These are phyloP conservation scores for Tringa solitaria DNA, from an alignment of 2,113 vertebrate species.

Conservation along the genomic window DNA sequence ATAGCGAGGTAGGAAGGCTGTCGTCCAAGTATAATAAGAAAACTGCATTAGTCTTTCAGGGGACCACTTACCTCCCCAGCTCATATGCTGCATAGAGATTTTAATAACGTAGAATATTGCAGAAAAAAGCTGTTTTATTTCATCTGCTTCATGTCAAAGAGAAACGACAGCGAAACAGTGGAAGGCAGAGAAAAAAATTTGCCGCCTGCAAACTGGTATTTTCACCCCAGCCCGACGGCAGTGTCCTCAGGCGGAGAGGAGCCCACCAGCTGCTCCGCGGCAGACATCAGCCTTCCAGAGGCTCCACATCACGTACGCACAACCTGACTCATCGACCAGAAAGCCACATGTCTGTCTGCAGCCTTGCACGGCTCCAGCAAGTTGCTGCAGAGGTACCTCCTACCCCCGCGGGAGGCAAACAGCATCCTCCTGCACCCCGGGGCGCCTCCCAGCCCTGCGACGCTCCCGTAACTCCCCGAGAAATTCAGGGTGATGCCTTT, in stretches of 20 bases:
- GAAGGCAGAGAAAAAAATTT: neutral
- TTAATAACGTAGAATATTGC: constrained; percentile 55
- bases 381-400: neutral
- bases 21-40: constrained; percentile 45
- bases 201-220: neutral
- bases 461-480: neutral
- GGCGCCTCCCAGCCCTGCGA: neutral
- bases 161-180: neutral
- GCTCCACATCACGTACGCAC: neutral
- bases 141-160: constrained; percentile 26
- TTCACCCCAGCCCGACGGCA: neutral
- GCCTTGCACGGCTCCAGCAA: neutral
- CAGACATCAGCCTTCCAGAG: neutral
- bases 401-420: fast-evolving
- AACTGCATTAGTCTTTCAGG: constrained; percentile 39
- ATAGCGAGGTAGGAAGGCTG: neutral
- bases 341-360: neutral
- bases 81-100: neutral
- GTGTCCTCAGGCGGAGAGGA: neutral
- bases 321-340: neutral
- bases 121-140: constrained; percentile 46
- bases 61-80: constrained; percentile 51
- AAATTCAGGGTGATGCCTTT: neutral
- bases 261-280: neutral
- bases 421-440: neutral